Base-by-base conservation (phyloP, 2,113 vertebrate species). In the Speoplatyrhinus poulsoni region DNA sequence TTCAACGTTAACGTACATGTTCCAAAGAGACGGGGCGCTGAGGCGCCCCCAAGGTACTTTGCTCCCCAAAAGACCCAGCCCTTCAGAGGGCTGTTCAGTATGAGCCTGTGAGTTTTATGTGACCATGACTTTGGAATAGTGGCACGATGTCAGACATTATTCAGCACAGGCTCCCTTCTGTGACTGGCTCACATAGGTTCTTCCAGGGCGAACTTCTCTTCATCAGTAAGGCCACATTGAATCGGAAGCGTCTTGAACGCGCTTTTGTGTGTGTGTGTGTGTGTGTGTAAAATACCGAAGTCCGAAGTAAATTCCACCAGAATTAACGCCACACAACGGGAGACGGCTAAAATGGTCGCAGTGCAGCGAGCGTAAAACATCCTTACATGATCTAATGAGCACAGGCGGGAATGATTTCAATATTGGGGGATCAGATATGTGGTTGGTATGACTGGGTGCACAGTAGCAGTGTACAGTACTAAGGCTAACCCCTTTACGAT, bases 151-250 rank as follows among this genome's bases (percentile, higher is more conserved):
- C 26, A 2, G 10, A 15, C 49, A 52, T 15, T 12, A 15, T 52
- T 12, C 26, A 11, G 13, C 10, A 52, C 49, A 52, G 12, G 49
- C 49, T 26, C 49, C 10, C 49, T 11, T 4, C 49, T 26, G 26
- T 26, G 36, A 8, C 36, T 1, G 36, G 49, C 49, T 15, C 12
- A 73, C 80, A 80, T 76, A 76, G 80, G 56, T 73, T 83, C 69
- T 67, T 79, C 73, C 69, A 62, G 69, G 53, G 67, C 77, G 80
- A 83, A 83, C 82, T 73, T 15, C 70, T 57, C 15, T 76, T 72
- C 26, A 67, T 86, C 82, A 79, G 80, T 93, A 94, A 94, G 93
- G 93, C 93, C 93, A 93, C 92, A 86, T 92, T 75, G 61, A 91
- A 91, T 87, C 83, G 78, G 82, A 87, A 88, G 80, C 59, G 41